Evolutionary conservation across 2,113 vertebrate genomes (phyloP).

Genomic region (Daphoenositta chrysoptera): DNA sequence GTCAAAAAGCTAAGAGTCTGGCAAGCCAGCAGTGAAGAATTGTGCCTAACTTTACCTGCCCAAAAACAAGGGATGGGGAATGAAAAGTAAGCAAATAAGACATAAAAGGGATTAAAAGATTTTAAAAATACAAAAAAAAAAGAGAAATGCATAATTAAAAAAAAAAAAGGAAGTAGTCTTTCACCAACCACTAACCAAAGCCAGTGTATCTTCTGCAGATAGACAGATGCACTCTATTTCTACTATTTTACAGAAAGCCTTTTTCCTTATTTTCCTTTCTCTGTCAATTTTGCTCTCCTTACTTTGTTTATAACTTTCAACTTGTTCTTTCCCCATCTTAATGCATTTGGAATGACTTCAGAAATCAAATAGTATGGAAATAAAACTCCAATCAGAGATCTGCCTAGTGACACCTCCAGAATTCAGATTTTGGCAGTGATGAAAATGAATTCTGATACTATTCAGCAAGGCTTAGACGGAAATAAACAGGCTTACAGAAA

Average conservation of each 20-base stretch:
- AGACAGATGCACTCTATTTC: background rate
- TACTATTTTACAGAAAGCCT: background rate
- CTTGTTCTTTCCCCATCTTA: background rate
- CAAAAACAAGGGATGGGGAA: background rate
- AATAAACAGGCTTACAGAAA: constrained; percentile 5
- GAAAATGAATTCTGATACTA: constrained; percentile 7
- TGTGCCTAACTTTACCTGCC: background rate
- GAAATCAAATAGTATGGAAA: constrained; percentile 2
- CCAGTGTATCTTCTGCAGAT: background rate
- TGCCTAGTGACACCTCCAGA: background rate
- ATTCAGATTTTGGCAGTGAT: background rate
- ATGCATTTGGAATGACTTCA: background rate
- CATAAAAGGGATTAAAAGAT: background rate
- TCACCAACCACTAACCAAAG: background rate
- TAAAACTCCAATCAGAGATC: background rate
- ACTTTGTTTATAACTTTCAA: background rate
- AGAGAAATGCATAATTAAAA: background rate
- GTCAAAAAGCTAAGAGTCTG: background rate
- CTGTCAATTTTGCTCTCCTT: background rate
- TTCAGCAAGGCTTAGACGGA: background rate
- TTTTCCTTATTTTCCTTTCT: background rate
- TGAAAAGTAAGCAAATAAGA: background rate
- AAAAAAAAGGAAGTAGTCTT: background rate
- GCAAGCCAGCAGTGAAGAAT: background rate
- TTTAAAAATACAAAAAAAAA: background rate